phyloP scores from a whole-genome alignment of 2,113 vertebrate genomes.

The Spheniscus mendiculus region DNA sequence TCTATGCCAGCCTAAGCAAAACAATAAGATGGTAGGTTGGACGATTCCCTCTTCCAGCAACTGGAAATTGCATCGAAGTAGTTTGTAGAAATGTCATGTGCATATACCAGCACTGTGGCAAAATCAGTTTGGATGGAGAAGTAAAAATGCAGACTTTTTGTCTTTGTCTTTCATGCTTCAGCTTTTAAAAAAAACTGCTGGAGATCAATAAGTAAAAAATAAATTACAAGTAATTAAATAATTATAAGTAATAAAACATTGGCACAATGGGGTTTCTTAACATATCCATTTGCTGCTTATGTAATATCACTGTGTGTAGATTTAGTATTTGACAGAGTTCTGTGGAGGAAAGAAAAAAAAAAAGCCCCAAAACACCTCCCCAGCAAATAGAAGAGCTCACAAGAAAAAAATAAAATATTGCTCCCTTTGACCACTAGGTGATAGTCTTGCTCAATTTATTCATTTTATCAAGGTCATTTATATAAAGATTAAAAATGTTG shows the following conservation, averaged over 20 bases:
- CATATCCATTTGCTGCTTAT: not conserved
- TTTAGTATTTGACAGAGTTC: not conserved
- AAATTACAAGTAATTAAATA: not conserved
- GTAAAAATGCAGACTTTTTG: not conserved
- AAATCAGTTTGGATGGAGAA: not conserved
- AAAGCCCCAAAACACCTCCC: not conserved
- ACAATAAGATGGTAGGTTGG: not conserved
- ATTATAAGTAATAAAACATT: not conserved
- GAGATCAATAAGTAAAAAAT: not conserved
- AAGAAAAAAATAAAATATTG: not conserved
- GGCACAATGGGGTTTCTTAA: not conserved
- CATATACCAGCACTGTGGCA: not conserved
- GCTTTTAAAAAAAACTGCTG: not conserved
- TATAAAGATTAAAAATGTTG: constrained; percentile 70
- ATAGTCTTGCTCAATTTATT: constrained; percentile 70
- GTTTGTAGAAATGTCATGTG: not conserved
- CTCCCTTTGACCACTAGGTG: constrained; percentile 61
- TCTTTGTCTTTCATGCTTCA: not conserved
- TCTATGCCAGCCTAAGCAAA: not conserved
- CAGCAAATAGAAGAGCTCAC: not conserved
- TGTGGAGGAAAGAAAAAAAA: not conserved
- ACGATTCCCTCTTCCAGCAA: not conserved
- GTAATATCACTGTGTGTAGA: not conserved
- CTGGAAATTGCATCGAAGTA: not conserved
- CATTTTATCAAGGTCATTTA: constrained; percentile 63